Conservation (phyloP, 2,113 vertebrate species). For the Pterocles gutturalis region DNA sequence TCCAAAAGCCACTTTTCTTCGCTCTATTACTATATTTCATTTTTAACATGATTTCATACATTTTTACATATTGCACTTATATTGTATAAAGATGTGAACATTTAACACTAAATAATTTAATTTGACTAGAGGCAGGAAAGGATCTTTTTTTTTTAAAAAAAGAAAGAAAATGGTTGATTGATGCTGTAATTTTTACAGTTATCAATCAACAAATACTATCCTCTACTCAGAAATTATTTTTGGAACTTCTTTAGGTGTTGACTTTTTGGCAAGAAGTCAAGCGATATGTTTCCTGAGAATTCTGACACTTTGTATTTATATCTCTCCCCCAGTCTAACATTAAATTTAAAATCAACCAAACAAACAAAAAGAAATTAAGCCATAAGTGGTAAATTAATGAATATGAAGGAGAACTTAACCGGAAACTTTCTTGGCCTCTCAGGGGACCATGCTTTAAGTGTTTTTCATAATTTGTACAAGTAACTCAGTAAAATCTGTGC, state of each 20-base stretch:
- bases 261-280: constrained; percentile 80
- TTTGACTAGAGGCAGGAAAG: constrained; percentile 66
- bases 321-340: constrained; percentile 58
- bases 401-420: constrained; percentile 69
- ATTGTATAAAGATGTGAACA: constrained; percentile 64
- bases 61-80: constrained; percentile 79
- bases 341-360: constrained; percentile 55
- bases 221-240: constrained; percentile 70
- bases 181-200: constrained; percentile 65
- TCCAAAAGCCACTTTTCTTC: constrained; percentile 57
- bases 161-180: constrained; percentile 62
- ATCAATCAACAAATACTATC: constrained; percentile 66
- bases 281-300: constrained; percentile 80
- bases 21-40: constrained; percentile 45
- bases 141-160: constrained; percentile 18
- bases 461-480: constrained; percentile 67
- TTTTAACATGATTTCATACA: constrained; percentile 69
- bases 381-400: constrained; percentile 55
- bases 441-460: constrained; percentile 86
- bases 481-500: constrained; percentile 75
- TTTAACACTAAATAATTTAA: constrained; percentile 71
- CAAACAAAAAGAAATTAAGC: constrained; percentile 12
- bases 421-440: constrained; percentile 83
- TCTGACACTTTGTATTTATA: constrained; percentile 40
- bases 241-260: constrained; percentile 62